Evolutionary conservation across 2,113 vertebrate species (phyloP).

Genomic region (Antechinus stuartii): DNA sequence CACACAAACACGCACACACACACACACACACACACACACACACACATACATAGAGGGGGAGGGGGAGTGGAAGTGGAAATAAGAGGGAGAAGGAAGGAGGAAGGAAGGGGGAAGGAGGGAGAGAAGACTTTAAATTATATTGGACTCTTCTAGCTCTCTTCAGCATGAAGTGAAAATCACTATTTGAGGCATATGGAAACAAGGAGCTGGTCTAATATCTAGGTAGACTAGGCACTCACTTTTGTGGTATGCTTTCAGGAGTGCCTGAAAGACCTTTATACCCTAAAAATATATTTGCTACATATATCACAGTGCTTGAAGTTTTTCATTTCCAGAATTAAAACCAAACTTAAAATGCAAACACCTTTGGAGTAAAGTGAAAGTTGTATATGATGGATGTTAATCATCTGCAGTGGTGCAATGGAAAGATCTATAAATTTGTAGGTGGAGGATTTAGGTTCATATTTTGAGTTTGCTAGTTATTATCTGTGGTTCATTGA

Average conservation of each 20-base stretch:
- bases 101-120: not conserved
- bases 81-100: too few species aligned
- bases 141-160: not conserved
- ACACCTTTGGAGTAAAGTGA: not conserved
- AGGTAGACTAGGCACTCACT: not conserved
- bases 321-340: not conserved
- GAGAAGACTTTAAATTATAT: not conserved
- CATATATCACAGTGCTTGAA: slow-evolving; percentile 15
- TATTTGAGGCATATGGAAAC: not conserved
- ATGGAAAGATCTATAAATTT: not conserved
- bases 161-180: slow-evolving; percentile 5
- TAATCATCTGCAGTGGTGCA: not conserved
- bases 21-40: too few species aligned
- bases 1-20: too few species aligned
- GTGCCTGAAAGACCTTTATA: not conserved
- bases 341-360: not conserved
- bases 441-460: not conserved
- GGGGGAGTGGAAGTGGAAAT: too few species aligned
- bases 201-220: not conserved
- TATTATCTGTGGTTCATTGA: not conserved
- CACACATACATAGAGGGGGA: too few species aligned
- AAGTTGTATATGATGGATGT: not conserved
- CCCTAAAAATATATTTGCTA: not conserved
- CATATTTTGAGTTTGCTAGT: not conserved
- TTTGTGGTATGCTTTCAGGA: not conserved